Percentiles rank a stretch among this genome's conserved stretches.
Conservation (phyloP, 2,797 vertebrate genomes). For the Myoxocephalus aenaeus region DNA sequence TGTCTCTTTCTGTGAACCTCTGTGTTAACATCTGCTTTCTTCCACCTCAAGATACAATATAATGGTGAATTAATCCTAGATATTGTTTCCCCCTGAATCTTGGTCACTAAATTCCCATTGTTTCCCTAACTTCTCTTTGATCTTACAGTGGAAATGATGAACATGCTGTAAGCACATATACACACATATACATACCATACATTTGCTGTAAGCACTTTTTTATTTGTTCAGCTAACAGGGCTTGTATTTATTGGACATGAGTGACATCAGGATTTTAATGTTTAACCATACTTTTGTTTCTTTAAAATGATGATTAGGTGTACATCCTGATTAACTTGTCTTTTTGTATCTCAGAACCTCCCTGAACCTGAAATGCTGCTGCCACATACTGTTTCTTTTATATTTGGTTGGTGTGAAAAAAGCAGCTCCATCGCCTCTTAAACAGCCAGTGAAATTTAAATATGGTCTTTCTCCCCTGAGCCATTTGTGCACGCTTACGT, state of each 20-base stretch:
- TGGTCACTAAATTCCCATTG: background rate
- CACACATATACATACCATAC: background rate
- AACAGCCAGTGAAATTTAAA: conserved; percentile 13
- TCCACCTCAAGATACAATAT: background rate
- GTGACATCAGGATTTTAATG: background rate
- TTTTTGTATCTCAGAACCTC: background rate
- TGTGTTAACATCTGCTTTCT: background rate
- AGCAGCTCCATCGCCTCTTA: conserved; percentile 30
- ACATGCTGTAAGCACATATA: background rate
- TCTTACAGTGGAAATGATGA: background rate
- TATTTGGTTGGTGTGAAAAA: conserved; percentile 24
- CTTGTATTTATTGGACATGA: background rate
- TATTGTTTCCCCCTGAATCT: background rate
- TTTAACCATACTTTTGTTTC: background rate
- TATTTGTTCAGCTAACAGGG: background rate
- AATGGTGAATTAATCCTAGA: background rate
- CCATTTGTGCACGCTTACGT: conserved; percentile 2
- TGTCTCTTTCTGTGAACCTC: background rate
- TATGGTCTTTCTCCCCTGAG: background rate
- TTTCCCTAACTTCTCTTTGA: background rate
- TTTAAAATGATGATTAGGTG: background rate
- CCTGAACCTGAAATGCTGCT: background rate
- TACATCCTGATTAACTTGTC: background rate
- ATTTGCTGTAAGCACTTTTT: background rate
- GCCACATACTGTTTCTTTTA: background rate